These are phyloP conservation scores for Myopa tessellatipennis DNA, from an alignment of 2,888 invertebrate genomes.

Conservation along the genomic window DNA sequence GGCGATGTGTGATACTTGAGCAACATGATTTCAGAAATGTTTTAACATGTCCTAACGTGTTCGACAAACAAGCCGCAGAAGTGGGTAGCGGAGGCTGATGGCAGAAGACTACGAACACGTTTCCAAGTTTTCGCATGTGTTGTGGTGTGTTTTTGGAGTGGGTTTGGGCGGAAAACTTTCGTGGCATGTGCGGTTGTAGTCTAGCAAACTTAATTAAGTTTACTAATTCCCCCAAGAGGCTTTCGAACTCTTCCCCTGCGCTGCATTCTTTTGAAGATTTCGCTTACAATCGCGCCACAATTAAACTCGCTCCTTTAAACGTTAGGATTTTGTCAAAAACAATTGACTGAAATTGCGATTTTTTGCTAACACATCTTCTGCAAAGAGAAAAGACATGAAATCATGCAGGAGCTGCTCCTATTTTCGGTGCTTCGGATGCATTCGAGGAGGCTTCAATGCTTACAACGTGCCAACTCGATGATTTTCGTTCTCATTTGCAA, in stretches of 20 bases:
- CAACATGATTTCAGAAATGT: slow-evolving; percentile 29
- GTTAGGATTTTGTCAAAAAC: not conserved
- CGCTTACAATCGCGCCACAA: not conserved
- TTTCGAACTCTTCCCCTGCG: not conserved
- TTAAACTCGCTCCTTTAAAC: not conserved
- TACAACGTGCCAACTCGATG: too few species aligned
- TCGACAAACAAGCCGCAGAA: not conserved
- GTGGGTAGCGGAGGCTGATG: not conserved
- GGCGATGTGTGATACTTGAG: slow-evolving; percentile 33
- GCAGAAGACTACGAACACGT: not conserved
- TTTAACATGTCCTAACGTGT: slow-evolving; percentile 24
- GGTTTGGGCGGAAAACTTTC: not conserved
- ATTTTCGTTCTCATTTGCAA: slow-evolving; percentile 12
- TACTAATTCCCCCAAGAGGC: slow-evolving; percentile 48
- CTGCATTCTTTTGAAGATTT: not conserved
- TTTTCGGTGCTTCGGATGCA: too few species aligned
- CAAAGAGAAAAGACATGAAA: too few species aligned
- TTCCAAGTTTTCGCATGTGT: slow-evolving; percentile 30
- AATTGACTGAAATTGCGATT: not conserved
- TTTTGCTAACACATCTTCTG: not conserved
- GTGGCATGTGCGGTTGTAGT: slow-evolving; percentile 28
- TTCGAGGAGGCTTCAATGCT: too few species aligned
- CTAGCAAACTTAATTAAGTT: slow-evolving; percentile 50
- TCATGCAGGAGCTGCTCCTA: too few species aligned
- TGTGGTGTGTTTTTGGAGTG: not conserved